A percentile compares a stretch with the other conserved stretches of the same genome.
Conservation (phyloP, 2,888 invertebrate species). For the Chrysina gloriosa region DNA sequence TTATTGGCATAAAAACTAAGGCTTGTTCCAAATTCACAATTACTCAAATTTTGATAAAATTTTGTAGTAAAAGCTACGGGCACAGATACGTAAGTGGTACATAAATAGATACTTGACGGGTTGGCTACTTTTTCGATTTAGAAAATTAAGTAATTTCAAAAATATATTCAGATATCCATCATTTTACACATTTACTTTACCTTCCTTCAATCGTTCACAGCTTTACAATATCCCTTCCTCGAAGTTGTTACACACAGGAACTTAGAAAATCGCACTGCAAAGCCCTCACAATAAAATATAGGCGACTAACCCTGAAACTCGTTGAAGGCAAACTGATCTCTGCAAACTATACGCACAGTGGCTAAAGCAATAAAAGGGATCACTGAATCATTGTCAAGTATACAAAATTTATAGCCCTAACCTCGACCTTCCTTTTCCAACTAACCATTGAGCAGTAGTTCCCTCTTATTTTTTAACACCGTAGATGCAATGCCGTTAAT, state of each 20-base stretch:
- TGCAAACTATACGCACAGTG: constrained; percentile 56
- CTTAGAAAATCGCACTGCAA: background rate
- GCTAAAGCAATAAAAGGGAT: constrained; percentile 67
- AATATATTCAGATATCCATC: too few relatives aligned
- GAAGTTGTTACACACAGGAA: background rate
- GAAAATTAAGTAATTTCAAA: too few relatives aligned
- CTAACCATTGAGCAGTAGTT: constrained; percentile 41
- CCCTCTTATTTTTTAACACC: constrained; percentile 39
- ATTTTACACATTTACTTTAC: too few relatives aligned
- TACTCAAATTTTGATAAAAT: too few relatives aligned
- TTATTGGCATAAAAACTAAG: too few relatives aligned
- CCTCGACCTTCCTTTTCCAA: constrained; percentile 57
- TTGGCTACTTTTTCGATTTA: too few relatives aligned
- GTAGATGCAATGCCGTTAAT: constrained; percentile 45
- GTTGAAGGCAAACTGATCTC: constrained; percentile 59
- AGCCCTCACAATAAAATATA: constrained; percentile 26
- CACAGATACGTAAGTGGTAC: too few relatives aligned
- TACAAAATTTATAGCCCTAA: constrained; percentile 68
- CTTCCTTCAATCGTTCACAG: too few relatives aligned
- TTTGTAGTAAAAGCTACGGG: too few relatives aligned
- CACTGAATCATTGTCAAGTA: constrained; percentile 68
- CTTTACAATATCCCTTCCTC: background rate
- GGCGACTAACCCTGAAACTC: constrained; percentile 51
- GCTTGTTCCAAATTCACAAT: too few relatives aligned
- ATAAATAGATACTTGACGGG: too few relatives aligned